These are phyloP conservation scores for Rhynchonycteris naso DNA, from an alignment of 2,797 vertebrate genomes.

Conservation along the genomic window DNA sequence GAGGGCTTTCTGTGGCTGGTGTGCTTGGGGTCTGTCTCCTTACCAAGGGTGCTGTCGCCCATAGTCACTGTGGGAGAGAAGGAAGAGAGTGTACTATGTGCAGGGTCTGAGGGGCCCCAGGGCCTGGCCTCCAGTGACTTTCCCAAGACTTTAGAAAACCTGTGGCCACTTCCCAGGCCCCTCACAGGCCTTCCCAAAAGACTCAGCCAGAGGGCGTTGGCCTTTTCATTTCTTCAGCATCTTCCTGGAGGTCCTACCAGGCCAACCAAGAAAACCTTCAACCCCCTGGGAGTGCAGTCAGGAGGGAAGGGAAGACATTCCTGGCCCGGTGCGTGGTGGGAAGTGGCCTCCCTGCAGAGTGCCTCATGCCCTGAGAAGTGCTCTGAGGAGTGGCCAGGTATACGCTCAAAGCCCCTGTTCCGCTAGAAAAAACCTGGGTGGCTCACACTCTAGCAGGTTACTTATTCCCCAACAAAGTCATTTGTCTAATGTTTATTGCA, in stretches of 20 bases:
- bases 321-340: neutral
- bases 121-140: neutral
- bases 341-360: neutral
- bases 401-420: neutral
- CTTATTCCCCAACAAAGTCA: neutral
- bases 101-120: neutral
- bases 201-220: neutral
- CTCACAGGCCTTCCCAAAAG: neutral
- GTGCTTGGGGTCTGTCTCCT: neutral
- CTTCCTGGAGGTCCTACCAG: neutral
- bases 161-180: neutral
- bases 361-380: accelerated
- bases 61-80: neutral
- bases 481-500: neutral
- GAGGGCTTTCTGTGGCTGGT: neutral
- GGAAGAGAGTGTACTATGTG: neutral
- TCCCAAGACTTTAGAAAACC: neutral
- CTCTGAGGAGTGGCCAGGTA: neutral
- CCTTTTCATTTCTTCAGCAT: neutral
- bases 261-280: neutral
- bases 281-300: neutral
- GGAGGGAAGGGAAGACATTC: neutral
- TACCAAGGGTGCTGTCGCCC: neutral
- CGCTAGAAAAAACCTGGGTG: neutral
- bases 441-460: neutral